phyloP scores from a whole-genome alignment of 2,113 vertebrate genomes.

The Pangasianodon gigas region DNA sequence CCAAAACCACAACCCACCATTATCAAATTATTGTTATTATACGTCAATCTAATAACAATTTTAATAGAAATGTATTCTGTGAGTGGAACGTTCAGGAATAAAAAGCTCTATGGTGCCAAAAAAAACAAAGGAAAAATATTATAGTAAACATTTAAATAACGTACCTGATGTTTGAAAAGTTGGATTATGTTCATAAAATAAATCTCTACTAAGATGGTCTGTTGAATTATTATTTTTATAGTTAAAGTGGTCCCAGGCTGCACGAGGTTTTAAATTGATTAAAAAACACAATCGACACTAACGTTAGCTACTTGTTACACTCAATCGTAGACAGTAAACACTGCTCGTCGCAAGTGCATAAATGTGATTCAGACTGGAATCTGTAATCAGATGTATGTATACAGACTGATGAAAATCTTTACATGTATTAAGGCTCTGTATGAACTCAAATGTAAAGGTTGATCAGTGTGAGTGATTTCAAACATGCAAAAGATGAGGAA shows the following conservation, averaged over 20 bases:
- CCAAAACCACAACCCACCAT: neutral
- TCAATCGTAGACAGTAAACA: neutral
- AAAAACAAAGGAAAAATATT: neutral
- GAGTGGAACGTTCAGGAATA: neutral
- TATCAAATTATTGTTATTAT: neutral
- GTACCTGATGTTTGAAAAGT: neutral
- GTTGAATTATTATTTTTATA: neutral
- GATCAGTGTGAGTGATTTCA: neutral
- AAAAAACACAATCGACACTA: neutral
- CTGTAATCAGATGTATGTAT: neutral
- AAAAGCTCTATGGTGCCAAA: neutral
- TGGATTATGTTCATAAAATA: neutral
- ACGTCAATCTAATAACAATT: neutral
- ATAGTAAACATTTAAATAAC: neutral
- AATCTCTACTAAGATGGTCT: neutral
- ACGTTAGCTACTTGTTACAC: neutral
- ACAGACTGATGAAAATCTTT: neutral
- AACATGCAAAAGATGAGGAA: slow-evolving; percentile 12
- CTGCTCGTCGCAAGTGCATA: neutral
- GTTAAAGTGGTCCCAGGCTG: neutral
- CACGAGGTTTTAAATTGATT: neutral
- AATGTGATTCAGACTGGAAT: neutral
- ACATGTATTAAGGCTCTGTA: neutral
- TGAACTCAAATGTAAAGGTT: neutral
- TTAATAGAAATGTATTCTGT: neutral